These are phyloP conservation scores for Amphipyra tragopoginis DNA, from an alignment of 2,888 invertebrate genomes.

Conservation along the genomic window DNA sequence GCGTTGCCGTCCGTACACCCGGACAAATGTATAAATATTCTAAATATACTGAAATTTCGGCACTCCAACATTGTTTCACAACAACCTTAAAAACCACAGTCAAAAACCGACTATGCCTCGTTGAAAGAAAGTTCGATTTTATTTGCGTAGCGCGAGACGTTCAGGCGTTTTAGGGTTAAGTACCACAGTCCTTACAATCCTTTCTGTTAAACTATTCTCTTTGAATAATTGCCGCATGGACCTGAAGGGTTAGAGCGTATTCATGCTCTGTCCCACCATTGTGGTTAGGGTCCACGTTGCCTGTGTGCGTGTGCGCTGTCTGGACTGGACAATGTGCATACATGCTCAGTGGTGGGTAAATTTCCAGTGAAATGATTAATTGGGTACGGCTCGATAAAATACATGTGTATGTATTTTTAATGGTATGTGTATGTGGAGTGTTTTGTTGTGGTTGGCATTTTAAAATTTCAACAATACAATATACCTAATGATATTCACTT, in stretches of 20 bases:
- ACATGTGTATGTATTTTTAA: slow-evolving; percentile 50
- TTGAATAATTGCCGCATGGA: slow-evolving; percentile 90
- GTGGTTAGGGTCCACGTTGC: slow-evolving; percentile 77
- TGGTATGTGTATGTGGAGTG: slow-evolving; percentile 14
- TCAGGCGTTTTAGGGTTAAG: slow-evolving; percentile 56
- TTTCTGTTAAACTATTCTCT: slow-evolving; percentile 90
- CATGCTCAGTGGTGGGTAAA: slow-evolving; percentile 58
- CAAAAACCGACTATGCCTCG: slow-evolving; percentile 45
- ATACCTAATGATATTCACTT: not conserved
- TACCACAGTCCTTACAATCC: slow-evolving; percentile 83
- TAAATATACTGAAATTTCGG: slow-evolving; percentile 86
- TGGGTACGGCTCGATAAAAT: slow-evolving; percentile 56
- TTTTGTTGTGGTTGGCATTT: slow-evolving; percentile 19
- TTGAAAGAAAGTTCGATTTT: slow-evolving; percentile 47
- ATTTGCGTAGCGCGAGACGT: slow-evolving; percentile 8
- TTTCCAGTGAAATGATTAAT: slow-evolving; percentile 63
- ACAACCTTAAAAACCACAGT: slow-evolving; percentile 5
- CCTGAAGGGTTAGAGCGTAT: slow-evolving; percentile 88
- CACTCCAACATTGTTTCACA: slow-evolving; percentile 40
- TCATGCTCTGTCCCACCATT: slow-evolving; percentile 85
- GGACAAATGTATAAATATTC: slow-evolving; percentile 88
- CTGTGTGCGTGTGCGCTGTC: slow-evolving; percentile 55
- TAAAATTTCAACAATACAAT: slow-evolving; percentile 1
- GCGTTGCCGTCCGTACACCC: slow-evolving; percentile 73
- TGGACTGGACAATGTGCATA: slow-evolving; percentile 70